Evolutionary conservation across 2,888 invertebrate genomes (phyloP).

Genomic region (Tinea semifulvella): DNA sequence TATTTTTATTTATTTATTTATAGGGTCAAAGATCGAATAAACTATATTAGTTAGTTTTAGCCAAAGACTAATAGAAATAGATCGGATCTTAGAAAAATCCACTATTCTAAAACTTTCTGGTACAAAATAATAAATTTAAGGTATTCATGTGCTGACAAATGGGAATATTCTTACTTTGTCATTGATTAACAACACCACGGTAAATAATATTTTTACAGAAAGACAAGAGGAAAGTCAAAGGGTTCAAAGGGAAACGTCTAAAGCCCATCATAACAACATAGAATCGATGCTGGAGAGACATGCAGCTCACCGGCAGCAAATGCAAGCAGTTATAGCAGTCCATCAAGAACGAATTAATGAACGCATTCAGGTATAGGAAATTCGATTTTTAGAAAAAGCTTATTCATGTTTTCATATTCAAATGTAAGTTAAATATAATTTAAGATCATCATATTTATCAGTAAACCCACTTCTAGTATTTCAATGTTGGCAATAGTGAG

Average conservation of each 20-base stretch:
- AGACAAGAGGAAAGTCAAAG: conserved; percentile 53
- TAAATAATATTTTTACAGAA: conserved; percentile 25
- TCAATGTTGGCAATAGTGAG: too few relatives aligned
- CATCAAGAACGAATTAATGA: conserved; percentile 70
- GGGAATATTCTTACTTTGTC: background rate
- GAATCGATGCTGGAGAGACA: conserved; percentile 62
- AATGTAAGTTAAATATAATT: too few relatives aligned
- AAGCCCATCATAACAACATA: conserved; percentile 62
- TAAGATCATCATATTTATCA: too few relatives aligned
- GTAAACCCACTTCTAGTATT: too few relatives aligned
- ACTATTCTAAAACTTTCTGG: too few relatives aligned
- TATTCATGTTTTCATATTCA: too few relatives aligned
- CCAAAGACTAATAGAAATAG: too few relatives aligned
- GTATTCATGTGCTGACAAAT: background rate
- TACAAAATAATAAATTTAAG: background rate
- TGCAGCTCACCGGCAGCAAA: conserved; percentile 61
- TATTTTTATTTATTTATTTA: too few relatives aligned
- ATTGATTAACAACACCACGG: background rate
- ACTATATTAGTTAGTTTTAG: too few relatives aligned
- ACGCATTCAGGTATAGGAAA: conserved; percentile 67
- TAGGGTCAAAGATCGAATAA: too few relatives aligned
- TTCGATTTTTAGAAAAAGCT: too few relatives aligned
- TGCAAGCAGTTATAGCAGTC: conserved; percentile 66
- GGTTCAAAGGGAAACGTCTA: conserved; percentile 58
- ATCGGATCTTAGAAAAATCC: too few relatives aligned